Conservation (phyloP, 2,113 vertebrate species). For the Actenoides hombroni region DNA sequence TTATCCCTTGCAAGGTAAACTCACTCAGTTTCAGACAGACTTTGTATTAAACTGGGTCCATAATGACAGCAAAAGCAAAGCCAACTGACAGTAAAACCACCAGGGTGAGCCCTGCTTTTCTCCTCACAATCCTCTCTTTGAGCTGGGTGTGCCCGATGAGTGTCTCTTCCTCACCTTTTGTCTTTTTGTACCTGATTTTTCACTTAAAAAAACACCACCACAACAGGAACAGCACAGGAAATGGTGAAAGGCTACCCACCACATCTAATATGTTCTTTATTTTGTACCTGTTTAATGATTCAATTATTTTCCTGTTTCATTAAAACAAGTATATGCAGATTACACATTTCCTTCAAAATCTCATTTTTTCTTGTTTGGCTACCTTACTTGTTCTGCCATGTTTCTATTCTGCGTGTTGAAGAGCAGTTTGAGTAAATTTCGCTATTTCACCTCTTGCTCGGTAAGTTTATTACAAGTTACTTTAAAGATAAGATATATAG, state of each 20-base stretch:
- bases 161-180: not conserved
- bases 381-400: not conserved
- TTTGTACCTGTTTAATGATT: not conserved
- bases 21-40: not conserved
- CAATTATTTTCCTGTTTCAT: not conserved
- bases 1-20: rapidly evolving
- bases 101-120: not conserved
- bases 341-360: not conserved
- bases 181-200: not conserved
- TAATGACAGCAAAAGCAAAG: not conserved
- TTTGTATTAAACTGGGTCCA: not conserved
- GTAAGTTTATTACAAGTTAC: not conserved
- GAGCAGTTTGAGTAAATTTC: not conserved
- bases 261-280: not conserved
- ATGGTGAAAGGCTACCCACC: not conserved
- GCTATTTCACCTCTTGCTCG: not conserved
- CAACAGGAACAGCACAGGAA: slow-evolving; percentile 37
- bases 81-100: not conserved
- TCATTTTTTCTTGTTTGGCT: not conserved
- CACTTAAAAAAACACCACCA: slow-evolving; percentile 26
- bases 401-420: not conserved
- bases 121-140: not conserved
- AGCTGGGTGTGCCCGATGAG: not conserved
- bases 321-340: not conserved
- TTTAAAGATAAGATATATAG: not conserved